Percentiles rank a stretch among this genome's conserved stretches.
Conservation (phyloP, 1,140 invertebrate species). For the Anagrus nilaparvatae region DNA sequence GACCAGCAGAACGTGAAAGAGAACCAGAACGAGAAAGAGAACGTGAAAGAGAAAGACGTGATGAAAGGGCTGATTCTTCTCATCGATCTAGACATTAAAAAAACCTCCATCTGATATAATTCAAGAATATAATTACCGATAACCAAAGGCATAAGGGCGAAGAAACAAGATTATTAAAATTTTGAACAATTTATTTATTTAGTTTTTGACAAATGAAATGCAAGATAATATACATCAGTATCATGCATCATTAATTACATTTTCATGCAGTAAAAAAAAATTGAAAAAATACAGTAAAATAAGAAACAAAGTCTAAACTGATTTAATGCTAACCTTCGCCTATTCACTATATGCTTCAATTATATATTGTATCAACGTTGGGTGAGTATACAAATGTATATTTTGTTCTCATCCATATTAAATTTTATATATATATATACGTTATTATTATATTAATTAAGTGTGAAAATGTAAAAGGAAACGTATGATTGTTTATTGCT, state of each 20-base stretch:
- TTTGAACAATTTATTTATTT: constrained; percentile 14
- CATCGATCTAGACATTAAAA: constrained; percentile 61
- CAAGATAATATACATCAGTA: constrained; percentile 7
- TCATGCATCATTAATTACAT: too few species aligned
- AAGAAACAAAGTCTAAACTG: too few species aligned
- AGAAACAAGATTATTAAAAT: constrained; percentile 23
- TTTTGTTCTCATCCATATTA: too few species aligned
- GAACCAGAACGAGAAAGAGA: constrained; percentile 57
- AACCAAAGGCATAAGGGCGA: constrained; percentile 22
- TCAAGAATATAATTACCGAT: constrained; percentile 17
- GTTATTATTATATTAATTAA: constrained; percentile 10
- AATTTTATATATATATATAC: constrained; percentile 13
- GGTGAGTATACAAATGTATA: constrained; percentile 17
- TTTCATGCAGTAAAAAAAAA: too few species aligned
- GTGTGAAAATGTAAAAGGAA: too few species aligned
- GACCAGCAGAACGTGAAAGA: constrained; percentile 43
- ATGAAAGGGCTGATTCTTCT: constrained; percentile 50
- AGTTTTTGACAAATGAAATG: constrained; percentile 10
- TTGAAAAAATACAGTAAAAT: too few species aligned
- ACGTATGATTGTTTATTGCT: too few species aligned
- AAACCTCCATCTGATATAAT: too few species aligned
- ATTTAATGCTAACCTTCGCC: constrained; percentile 16
- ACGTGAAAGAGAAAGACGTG: constrained; percentile 52
- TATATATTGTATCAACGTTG: constrained; percentile 10
- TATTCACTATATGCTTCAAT: constrained; percentile 13